These are phyloP conservation scores for Griposia aprilina DNA, from an alignment of 2,888 invertebrate genomes.

Conservation along the genomic window DNA sequence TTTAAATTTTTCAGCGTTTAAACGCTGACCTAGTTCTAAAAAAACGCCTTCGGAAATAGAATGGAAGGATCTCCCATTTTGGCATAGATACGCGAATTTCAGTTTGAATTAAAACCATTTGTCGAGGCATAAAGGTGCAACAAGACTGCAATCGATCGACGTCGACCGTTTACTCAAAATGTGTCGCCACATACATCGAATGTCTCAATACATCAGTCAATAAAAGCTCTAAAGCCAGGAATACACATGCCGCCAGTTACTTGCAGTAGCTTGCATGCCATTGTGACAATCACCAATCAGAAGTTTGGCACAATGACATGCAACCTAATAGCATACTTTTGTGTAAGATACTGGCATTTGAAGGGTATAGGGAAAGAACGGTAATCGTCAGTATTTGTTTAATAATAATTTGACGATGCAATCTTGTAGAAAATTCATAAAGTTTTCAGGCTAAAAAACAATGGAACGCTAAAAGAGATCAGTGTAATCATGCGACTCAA, in stretches of 20 bases:
- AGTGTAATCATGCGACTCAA: no score
- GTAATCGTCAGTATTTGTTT: no score
- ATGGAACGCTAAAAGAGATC: no score
- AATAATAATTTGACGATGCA: no score
- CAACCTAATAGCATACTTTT: not conserved
- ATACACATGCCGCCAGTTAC: not conserved
- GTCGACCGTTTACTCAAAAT: not conserved
- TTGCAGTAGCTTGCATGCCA: not conserved
- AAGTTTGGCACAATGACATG: not conserved
- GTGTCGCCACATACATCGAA: no score
- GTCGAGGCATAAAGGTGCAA: not conserved
- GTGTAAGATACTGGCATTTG: no score
- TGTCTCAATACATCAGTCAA: not conserved
- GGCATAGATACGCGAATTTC: not conserved
- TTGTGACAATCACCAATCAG: not conserved
- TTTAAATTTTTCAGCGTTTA: no score
- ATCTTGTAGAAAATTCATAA: no score
- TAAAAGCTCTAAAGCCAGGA: not conserved
- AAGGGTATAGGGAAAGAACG: no score
- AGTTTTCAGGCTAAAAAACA: no score
- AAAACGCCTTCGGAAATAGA: no score
- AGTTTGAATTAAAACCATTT: not conserved
- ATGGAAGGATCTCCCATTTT: not conserved
- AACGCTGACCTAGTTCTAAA: not conserved
- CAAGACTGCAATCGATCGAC: not conserved